Base-by-base conservation (phyloP, 2,113 vertebrate genomes). In the Callopanchax toddi region DNA sequence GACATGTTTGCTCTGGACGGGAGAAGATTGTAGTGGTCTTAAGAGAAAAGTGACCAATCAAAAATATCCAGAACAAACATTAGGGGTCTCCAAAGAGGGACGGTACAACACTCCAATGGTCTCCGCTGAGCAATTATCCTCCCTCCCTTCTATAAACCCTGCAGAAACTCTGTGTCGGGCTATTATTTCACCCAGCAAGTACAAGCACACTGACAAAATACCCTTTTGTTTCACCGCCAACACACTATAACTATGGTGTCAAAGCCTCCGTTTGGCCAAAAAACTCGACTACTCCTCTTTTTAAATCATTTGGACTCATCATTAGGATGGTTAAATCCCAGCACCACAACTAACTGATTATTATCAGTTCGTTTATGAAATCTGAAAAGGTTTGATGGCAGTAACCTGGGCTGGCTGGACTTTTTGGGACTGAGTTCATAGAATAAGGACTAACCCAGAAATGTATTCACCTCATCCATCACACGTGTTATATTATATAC, bases 31-130 rank as follows among this genome's bases (percentile, higher is more conserved):
- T 22, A 64, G 56, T 11, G 20, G 55, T 71, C 15, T 46, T 62
- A 16, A 50, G 51, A 76, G 42, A 54, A 71, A 74, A 81, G 55
- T 61, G 62, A 68, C 68, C 73, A 78, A 73, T 69, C 23, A 71
- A 49, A 58, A 37, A 54, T 13, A 11, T 74, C 63, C 20, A 26
- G 45, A 52, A 57, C 69, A 50, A 66, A 50, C 40, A 62, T 49
- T 23, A 36, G 51, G 23, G 43, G 60, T 50, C 66, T 73, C 26
- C 53, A 55, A 64, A 13, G 67, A 69, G 64, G 52, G 48, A 73
- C 63, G 60, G 29, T 71, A 21, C 57, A 67, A 70, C 50, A 49
- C 72, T 74, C 26, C 29, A 72, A 79, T 32, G 53, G 61, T 67
- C 64, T 72, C 70, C 17, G 7, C 20, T 17, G 75, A 68, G 66